phyloP scores from a whole-genome alignment of 1,140 invertebrate species.

The Parapsyche elsis region DNA sequence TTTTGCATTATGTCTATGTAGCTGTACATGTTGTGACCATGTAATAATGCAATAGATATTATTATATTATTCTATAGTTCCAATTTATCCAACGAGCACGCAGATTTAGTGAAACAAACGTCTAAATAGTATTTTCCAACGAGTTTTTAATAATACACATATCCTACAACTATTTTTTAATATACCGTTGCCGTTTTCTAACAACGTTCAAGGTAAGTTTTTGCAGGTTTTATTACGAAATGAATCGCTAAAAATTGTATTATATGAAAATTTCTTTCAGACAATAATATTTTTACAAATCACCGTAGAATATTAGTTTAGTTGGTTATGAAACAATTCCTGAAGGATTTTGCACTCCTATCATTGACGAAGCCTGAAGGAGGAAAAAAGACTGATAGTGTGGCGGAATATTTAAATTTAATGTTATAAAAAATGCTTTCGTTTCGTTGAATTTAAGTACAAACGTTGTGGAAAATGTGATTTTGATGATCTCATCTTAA shows the following conservation, averaged over 20 bases:
- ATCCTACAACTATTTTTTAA: too few relatives aligned
- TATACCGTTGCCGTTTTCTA: too few relatives aligned
- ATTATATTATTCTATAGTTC: background rate
- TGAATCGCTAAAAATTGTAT: too few relatives aligned
- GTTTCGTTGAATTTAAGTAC: background rate
- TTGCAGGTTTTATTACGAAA: too few relatives aligned
- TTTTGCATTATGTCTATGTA: constrained; percentile 36
- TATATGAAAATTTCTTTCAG: background rate
- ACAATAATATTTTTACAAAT: background rate
- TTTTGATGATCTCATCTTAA: background rate
- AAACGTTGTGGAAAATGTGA: background rate
- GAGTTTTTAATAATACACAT: too few relatives aligned
- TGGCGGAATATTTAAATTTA: background rate
- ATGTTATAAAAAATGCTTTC: background rate
- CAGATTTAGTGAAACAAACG: too few relatives aligned
- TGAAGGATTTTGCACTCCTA: constrained; percentile 5
- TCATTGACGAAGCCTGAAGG: constrained; percentile 6
- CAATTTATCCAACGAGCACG: too few relatives aligned
- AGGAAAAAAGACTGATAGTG: constrained; percentile 23
- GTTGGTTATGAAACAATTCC: background rate
- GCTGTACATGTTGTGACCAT: constrained; percentile 53
- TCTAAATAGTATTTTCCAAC: too few relatives aligned
- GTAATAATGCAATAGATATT: constrained; percentile 22
- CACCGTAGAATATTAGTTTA: background rate
- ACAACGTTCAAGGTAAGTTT: too few relatives aligned